phyloP scores from a whole-genome alignment of 30 jellyfish, hydroid and myxozoan species.

The Hydra vulgaris region DNA sequence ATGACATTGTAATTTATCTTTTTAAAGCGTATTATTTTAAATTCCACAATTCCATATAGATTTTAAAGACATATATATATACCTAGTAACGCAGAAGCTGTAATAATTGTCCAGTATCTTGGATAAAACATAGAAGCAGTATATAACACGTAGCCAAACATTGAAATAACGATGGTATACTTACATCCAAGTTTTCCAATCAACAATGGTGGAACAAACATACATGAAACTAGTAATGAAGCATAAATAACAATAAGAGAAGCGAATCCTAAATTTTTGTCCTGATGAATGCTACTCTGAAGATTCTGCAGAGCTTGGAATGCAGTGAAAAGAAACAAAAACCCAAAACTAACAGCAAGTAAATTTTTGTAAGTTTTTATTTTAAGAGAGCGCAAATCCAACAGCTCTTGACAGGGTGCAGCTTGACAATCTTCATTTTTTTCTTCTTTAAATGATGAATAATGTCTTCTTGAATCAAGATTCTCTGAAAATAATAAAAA shows the following conservation, averaged over 20 bases:
- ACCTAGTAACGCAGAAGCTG: conserved; percentile 79
- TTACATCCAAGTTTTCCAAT: conserved; percentile 66
- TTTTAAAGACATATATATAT: too few relatives aligned
- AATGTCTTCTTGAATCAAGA: neutral
- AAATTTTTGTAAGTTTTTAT: conserved; percentile 32
- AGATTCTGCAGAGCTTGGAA: conserved; percentile 75
- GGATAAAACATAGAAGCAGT: conserved; percentile 79
- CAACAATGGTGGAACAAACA: conserved; percentile 83
- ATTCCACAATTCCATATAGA: too few relatives aligned
- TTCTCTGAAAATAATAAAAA: neutral
- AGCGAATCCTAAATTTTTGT: conserved; percentile 62
- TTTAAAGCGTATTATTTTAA: too few relatives aligned
- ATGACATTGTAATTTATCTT: too few relatives aligned
- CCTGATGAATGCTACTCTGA: conserved; percentile 81
- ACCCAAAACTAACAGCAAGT: conserved; percentile 56
- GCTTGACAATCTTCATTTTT: neutral
- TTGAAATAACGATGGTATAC: conserved; percentile 63
- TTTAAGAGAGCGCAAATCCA: neutral
- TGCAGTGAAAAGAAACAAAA: conserved; percentile 74
- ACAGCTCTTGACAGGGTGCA: too few relatives aligned
- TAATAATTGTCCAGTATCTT: conserved; percentile 58
- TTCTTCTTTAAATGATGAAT: neutral
- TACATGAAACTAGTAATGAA: conserved; percentile 67
- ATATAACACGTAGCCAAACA: conserved; percentile 56
- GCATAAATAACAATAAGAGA: conserved; percentile 75